Evolutionary conservation across 2,113 vertebrate genomes (phyloP), one percentile per base, ranked within the genome.

Genomic region (Alaudala cheleensis): DNA sequence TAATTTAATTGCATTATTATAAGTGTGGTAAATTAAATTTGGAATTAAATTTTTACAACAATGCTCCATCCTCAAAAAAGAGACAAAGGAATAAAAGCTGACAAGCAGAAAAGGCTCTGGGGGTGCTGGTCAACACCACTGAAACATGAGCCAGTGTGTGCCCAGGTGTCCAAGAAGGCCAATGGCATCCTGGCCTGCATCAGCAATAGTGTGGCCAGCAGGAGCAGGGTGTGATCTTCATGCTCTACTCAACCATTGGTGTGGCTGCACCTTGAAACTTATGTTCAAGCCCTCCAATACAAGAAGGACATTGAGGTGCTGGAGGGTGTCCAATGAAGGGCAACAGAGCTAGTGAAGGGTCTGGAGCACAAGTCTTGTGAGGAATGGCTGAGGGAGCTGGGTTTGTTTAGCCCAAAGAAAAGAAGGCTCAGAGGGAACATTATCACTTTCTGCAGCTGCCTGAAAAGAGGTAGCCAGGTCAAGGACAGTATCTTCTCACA

Each of bases 111-210:
- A 73, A 66, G 39, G 19, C 9, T 23, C 3, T 53, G 23, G 9
- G 11, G 10, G 8, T 57, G 22, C 33, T 72, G 34, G 5, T 51
- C 1, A 1, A 10, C 5, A 58, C 13, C 22, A 26, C 12, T 1
- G 3, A 14, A 74, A 39, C 9, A 9, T 40, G 70, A 65, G 8
- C 34, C 50, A 85, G 14, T 0, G 1, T 54, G 14, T 24, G 24
- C 4, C 42, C 19, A 56, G 40, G 16, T 24, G 37, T 9, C 51
- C 67, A 66, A 45, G 61, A 50, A 20, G 7, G 37, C 37, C 44
- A 44, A 12, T 1, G 51, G 12, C 50, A 73, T 33, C 37, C 37
- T 58, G 44, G 8, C 15, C 22, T 58, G 7, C 11, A 13, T 45
- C 37, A 73, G 44, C 3, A 51, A 13, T 24, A 1, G 4, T 21